These are phyloP conservation scores for Trachelipus rathkii DNA, from an alignment of 1,140 invertebrate genomes.

Conservation along the genomic window DNA sequence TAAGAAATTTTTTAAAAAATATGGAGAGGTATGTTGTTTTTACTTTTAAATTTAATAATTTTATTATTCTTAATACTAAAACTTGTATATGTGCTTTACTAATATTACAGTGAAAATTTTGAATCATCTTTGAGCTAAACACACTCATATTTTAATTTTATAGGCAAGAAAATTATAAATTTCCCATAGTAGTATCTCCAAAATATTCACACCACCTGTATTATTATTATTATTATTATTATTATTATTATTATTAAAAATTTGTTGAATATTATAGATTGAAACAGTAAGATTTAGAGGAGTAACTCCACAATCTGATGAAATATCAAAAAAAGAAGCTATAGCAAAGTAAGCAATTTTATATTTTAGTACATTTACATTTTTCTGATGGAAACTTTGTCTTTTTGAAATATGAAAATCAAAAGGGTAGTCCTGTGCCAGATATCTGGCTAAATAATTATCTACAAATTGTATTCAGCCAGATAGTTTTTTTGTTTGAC, in stretches of 20 bases:
- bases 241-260: background rate
- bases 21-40: slow-evolving; percentile 11
- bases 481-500: no score
- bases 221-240: background rate
- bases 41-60: background rate
- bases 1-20: background rate
- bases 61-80: background rate
- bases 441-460: no score
- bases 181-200: background rate
- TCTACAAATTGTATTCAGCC: no score
- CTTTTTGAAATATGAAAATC: no score
- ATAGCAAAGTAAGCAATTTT: background rate
- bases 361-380: no score
- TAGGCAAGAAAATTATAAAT: background rate
- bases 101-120: background rate
- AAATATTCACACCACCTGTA: background rate
- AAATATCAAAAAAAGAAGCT: slow-evolving; percentile 16
- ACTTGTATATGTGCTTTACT: background rate
- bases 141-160: background rate
- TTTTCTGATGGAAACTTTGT: background rate
- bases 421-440: no score
- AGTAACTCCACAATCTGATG: background rate
- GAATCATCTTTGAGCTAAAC: background rate
- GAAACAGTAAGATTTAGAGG: background rate
- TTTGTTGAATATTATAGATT: background rate